These are phyloP conservation scores for Strigamia maritima DNA, from an alignment of 2,888 invertebrate genomes.

Conservation along the genomic window DNA sequence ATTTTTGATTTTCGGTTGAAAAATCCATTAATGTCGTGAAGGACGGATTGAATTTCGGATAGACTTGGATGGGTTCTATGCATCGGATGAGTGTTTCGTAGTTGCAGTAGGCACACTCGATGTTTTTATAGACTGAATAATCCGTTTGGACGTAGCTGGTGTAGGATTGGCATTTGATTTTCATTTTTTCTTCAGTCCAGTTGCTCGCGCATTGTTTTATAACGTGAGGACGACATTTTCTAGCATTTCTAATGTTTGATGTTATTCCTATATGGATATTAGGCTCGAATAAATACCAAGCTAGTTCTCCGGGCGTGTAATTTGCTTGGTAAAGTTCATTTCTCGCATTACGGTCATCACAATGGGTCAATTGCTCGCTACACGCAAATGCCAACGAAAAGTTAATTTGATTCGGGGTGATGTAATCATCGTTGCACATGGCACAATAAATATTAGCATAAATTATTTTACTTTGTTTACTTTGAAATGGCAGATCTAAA, in stretches of 20 bases:
- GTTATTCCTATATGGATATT: neutral
- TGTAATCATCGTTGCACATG: conserved; percentile 42
- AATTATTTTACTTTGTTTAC: conserved; percentile 36
- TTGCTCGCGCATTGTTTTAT: neutral
- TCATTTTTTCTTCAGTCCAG: neutral
- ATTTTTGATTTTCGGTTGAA: neutral
- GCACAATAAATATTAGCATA: conserved; percentile 44
- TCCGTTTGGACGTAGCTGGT: neutral
- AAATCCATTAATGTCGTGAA: neutral
- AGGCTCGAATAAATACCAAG: neutral
- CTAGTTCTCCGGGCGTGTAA: neutral
- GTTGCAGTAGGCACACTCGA: neutral
- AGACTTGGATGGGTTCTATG: neutral
- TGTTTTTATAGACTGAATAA: neutral
- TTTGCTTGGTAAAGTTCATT: neutral
- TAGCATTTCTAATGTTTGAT: neutral
- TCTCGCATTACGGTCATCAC: neutral
- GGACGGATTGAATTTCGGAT: neutral
- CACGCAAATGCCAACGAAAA: neutral
- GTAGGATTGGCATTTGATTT: neutral
- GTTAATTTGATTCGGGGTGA: neutral
- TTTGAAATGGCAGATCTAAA: conserved; percentile 43
- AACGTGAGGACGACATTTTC: neutral
- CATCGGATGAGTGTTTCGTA: neutral
- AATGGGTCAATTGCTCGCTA: neutral